These are phyloP conservation scores for Danio kyathit DNA, from an alignment of 2,797 vertebrate genomes.

Conservation along the genomic window DNA sequence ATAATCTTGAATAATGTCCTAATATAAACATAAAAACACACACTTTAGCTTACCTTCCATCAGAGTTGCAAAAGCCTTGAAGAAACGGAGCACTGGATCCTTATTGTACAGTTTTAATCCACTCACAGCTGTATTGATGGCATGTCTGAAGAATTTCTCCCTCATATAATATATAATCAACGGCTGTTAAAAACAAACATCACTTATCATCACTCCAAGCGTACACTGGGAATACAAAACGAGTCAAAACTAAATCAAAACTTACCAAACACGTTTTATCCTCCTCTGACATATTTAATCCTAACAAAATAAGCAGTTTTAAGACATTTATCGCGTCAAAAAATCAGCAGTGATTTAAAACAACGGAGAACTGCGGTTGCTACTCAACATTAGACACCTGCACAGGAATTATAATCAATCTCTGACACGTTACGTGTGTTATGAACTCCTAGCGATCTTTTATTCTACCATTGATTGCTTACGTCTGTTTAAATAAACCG, in stretches of 20 bases:
- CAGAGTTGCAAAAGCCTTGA: conserved; percentile 66
- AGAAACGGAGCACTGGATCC: conserved; percentile 69
- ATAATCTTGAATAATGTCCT: no score
- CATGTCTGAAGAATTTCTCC: conserved; percentile 69
- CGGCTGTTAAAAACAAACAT: conserved; percentile 54
- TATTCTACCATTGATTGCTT: neutral
- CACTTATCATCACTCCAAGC: neutral
- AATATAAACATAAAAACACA: neutral
- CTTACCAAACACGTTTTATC: conserved; percentile 61
- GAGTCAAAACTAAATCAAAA: neutral
- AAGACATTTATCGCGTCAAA: neutral
- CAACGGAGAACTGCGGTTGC: neutral
- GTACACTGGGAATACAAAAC: neutral
- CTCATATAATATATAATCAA: conserved; percentile 63
- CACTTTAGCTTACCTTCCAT: conserved; percentile 64
- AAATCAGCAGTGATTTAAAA: neutral
- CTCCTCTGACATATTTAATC: conserved; percentile 52
- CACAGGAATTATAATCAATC: conserved; percentile 14
- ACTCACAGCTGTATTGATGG: conserved; percentile 59
- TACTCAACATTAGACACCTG: neutral
- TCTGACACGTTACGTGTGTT: neutral
- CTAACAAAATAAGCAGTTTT: neutral
- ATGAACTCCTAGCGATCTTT: neutral
- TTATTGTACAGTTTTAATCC: conserved; percentile 62
- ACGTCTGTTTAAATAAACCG: neutral